Conservation (phyloP, 2,113 vertebrate species). For the Brachirus orientalis region DNA sequence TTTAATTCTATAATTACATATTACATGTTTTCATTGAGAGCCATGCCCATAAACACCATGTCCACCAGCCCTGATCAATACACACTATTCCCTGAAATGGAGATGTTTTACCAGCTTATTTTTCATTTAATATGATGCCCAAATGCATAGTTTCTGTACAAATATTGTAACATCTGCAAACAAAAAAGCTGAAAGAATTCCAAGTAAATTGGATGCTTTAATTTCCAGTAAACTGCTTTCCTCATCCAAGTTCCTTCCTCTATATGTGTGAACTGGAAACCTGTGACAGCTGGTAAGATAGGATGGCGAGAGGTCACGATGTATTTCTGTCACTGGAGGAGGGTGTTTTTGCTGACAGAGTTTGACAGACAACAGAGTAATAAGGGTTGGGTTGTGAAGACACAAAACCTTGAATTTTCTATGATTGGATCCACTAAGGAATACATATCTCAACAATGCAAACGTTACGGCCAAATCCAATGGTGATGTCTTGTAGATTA, state of each 20-base stretch:
- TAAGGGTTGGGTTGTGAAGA: background rate
- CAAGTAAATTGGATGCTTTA: background rate
- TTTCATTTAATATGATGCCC: background rate
- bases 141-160: background rate
- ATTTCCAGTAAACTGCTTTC: background rate
- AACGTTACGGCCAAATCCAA: background rate
- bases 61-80: slow-evolving; percentile 15
- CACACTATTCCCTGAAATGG: slow-evolving; percentile 25
- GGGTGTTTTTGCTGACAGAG: too few relatives aligned
- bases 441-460: background rate
- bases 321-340: too few relatives aligned
- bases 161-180: background rate
- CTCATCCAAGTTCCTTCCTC: background rate
- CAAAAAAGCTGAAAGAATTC: background rate
- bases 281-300: background rate
- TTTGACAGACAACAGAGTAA: background rate
- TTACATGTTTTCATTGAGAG: slow-evolving; percentile 28
- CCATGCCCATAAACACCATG: slow-evolving; percentile 6
- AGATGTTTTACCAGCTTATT: slow-evolving; percentile 26
- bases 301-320: background rate
- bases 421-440: background rate
- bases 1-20: slow-evolving; percentile 36
- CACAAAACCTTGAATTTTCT: background rate
- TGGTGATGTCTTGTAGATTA: background rate
- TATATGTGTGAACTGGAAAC: background rate